Base-by-base conservation (phyloP, 2,888 invertebrate genomes). In the Labia minor region DNA sequence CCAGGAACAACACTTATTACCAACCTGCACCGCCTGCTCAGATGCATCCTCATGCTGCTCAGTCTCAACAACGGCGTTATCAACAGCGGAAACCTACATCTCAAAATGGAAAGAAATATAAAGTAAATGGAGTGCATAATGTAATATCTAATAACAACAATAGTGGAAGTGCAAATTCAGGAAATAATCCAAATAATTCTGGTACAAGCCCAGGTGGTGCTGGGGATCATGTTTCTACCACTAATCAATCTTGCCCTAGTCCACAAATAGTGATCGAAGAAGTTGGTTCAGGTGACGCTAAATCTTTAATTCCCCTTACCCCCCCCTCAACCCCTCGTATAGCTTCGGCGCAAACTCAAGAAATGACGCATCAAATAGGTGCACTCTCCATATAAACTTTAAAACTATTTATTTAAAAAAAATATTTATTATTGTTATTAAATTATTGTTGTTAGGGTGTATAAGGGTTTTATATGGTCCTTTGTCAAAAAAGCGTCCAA, bases 211-310 rank as follows among this genome's bases (percentile, higher is more conserved):
- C 49, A n/a, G 49, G 49, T 8, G 49, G 49, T 11, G 49, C 49
- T n/a, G 49, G 49, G 3, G 49, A 49, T 49, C 3, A 16, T 49
- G 49, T 16, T 49, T 49, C 49, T 14, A 49, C 14, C 49, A 11
- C 4, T 49, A 16, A 8, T 16, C 49, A 49, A 49, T n/a, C 49
- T n/a, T 49, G 49, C 49, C 49, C 14, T 49, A 49, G 49, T 14
- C 49, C 49, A 49, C 14, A 49, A 49, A 49, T 8, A 49, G 49
- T 49, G 49, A 49, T 67, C 10, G 67, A 67, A 21, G 65, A 65
- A 61, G 67, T 65, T 19, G 64, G 67, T n/a, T 65, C 65, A 16
- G 67, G 67, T 1, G 67, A 67, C 19, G 67, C 67, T 10, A 37
- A 65, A 19, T 20, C 66, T 16, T 16, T 63, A 20, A 20, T 63